A percentile compares a stretch with the other conserved stretches of the same genome.
phyloP scores from a whole-genome alignment of 2,888 invertebrate species.

The Pseudococcus longispinus region DNA sequence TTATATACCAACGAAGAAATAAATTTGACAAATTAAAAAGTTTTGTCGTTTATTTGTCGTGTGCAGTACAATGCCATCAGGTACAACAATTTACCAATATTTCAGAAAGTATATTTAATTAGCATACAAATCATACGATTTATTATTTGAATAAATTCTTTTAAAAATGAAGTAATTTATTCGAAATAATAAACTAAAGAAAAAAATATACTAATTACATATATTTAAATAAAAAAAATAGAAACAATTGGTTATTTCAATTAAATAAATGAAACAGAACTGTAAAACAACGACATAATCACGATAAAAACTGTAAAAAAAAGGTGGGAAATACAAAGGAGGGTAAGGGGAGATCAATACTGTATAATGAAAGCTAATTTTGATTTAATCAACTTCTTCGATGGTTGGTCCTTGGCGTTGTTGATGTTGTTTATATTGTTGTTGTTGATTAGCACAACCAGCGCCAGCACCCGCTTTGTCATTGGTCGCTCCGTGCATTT shows the following conservation, averaged over 20 bases:
- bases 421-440: not conserved
- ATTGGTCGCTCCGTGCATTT: conserved; percentile 60
- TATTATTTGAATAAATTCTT: not conserved
- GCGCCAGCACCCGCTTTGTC: conserved; percentile 49
- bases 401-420: conserved; percentile 52
- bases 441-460: conserved; percentile 21
- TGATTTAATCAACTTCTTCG: conserved; percentile 57
- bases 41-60: conserved; percentile 33
- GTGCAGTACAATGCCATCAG: conserved; percentile 40
- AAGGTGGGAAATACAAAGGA: not conserved
- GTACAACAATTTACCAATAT: not conserved
- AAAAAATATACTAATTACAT: conserved; percentile 12
- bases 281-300: no score
- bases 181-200: conserved; percentile 4
- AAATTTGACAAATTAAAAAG: not conserved
- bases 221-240: not conserved
- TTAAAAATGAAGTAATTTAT: not conserved
- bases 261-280: no score
- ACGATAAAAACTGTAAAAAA: not conserved
- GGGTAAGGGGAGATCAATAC: not conserved
- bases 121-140: not conserved
- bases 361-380: conserved; percentile 23
- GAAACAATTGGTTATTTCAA: not conserved
- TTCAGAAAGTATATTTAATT: not conserved
- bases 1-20: not conserved